Percentiles rank a stretch among this genome's conserved stretches.
These are phyloP conservation scores for Exaiptasia diaphana DNA, from an alignment of 64 coral and sea anemone species.

Conservation along the genomic window DNA sequence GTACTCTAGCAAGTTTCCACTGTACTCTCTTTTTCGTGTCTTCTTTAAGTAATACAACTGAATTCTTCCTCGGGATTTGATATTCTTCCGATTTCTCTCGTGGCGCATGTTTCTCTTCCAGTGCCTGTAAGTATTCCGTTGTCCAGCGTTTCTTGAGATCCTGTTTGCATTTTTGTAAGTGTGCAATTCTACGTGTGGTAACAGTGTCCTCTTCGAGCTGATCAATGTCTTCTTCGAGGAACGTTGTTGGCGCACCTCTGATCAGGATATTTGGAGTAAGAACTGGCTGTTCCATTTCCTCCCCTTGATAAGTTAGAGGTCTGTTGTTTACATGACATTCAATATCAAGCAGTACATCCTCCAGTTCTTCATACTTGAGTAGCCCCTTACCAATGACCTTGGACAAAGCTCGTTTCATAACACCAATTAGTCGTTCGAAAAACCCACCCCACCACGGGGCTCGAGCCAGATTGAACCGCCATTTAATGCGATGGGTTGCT, in stretches of 20 bases:
- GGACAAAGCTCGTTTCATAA: slow-evolving; percentile 12
- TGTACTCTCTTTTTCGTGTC: not conserved
- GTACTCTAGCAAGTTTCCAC: slow-evolving; percentile 14
- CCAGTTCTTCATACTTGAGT: slow-evolving; percentile 34
- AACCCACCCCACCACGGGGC: slow-evolving; percentile 45
- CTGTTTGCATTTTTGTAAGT: not conserved
- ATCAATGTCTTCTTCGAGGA: not conserved
- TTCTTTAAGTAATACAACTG: slow-evolving; percentile 7
- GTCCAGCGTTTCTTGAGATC: not conserved
- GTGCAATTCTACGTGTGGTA: no score
- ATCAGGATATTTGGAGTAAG: not conserved
- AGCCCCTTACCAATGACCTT: slow-evolving; percentile 21
- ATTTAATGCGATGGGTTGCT: not conserved
- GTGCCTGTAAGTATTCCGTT: not conserved
- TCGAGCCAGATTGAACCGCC: slow-evolving; percentile 34
- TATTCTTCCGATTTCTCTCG: not conserved
- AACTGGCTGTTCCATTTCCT: slow-evolving; percentile 30
- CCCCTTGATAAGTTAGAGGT: slow-evolving; percentile 27
- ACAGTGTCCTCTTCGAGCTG: not conserved
- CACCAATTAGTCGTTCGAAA: slow-evolving; percentile 38
- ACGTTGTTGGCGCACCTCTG: not conserved
- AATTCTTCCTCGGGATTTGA: slow-evolving; percentile 1
- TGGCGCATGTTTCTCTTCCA: not conserved
- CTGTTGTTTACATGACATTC: slow-evolving; percentile 45
- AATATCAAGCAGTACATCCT: slow-evolving; percentile 28